Base-by-base conservation (phyloP, 2,797 vertebrate genomes). In the Manis crassicaudata region DNA sequence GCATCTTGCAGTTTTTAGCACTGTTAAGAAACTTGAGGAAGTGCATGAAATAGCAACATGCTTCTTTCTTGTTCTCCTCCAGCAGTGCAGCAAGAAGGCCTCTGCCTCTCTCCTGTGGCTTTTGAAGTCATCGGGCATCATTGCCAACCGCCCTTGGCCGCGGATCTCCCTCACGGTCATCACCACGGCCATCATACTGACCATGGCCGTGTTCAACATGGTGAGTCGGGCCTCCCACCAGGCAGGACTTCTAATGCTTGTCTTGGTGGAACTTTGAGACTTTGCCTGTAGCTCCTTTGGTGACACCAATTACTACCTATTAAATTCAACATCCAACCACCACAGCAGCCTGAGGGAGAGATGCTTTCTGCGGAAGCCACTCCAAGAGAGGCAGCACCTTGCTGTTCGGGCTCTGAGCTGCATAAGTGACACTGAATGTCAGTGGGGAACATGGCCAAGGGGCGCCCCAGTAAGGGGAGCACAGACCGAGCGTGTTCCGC, bases 161-260 rank as follows among this genome's bases (percentile, higher is more conserved):
- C 98, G 99, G 90, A 98, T 99, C 97, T 99, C 99, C 67, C 99
- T 99, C 98, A 99, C 99, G 13, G 97, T 99, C 98, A 98, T 98
- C 95, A 99, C 99, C 92, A 99, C 99, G 0, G 98, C 99, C 97
- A 99, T 99, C 97, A 99, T 99, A 80, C 97, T 99, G 90, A 99
- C 98, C 96, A 99, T 99, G 99, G 99, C 99, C 1, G 98, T 99
- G 93, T 99, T 99, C 98, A 99, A 99, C 96, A 99, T 99, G 99
- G 99, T 99, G 62, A 67, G 75, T 65, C 25, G 0, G 16, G 7
- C 18, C 25, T 50, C 18, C 0, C 0, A 0, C 35, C 46, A 0
- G 5, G 3, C 25, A n/a, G 32, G 11, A 23, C 40, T 13, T 5
- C 29, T 2, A 0, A 27, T 4, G 16, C 29, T 46, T 12, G 25